A percentile compares a stretch with the other conserved stretches of the same genome.
Conservation (phyloP, 2,113 vertebrate species). For the Psilopsiagon aymara region DNA sequence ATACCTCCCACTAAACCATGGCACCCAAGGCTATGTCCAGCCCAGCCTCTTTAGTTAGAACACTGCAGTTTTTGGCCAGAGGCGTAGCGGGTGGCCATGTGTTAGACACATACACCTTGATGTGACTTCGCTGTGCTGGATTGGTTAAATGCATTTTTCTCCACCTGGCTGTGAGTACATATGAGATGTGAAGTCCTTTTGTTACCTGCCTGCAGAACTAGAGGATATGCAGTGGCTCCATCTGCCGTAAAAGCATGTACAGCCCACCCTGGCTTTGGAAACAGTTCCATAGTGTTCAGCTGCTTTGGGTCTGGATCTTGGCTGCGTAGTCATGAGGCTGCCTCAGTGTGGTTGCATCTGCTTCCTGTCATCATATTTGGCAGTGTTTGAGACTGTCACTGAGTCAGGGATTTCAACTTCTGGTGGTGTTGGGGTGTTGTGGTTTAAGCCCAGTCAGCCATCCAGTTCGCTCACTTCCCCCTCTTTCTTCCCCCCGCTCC, state of each 20-base stretch:
- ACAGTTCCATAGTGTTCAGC: accelerated
- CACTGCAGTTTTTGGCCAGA: neutral
- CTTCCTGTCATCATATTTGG: accelerated
- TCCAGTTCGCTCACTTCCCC: too few species aligned
- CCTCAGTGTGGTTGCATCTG: neutral
- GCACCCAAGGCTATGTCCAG: too few species aligned
- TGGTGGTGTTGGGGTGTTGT: neutral
- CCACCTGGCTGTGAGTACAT: neutral
- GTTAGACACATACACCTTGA: neutral
- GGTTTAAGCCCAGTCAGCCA: too few species aligned
- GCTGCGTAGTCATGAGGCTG: accelerated
- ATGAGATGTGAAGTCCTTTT: neutral
- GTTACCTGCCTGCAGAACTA: neutral
- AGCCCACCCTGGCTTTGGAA: neutral
- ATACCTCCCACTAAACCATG: too few species aligned
- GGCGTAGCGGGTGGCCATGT: neutral
- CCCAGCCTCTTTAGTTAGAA: too few species aligned
- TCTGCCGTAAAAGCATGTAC: neutral
- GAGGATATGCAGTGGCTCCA: neutral
- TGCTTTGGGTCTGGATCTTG: neutral
- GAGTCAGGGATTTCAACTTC: neutral
- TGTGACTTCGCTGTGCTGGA: neutral
- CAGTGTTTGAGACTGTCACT: neutral
- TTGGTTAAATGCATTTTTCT: neutral
- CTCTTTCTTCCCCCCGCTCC: too few species aligned